Base-by-base conservation (phyloP, 2,888 invertebrate species). In the Brachyopa scutellaris region DNA sequence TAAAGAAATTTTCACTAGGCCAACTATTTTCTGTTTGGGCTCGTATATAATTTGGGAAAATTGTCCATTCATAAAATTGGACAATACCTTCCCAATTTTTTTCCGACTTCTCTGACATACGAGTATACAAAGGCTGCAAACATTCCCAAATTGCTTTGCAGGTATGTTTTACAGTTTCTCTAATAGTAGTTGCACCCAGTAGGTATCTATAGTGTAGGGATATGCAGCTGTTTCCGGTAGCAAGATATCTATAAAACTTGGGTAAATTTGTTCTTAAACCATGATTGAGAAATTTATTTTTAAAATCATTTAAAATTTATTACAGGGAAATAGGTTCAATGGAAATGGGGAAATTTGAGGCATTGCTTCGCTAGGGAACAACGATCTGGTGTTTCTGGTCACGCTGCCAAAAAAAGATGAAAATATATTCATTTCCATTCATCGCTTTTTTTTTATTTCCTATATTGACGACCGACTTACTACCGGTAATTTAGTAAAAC, bases 31-130 rank as follows among this genome's bases (percentile, higher is more conserved):
- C n/a, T n/a, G n/a, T n/a, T n/a, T n/a, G n/a, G n/a, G 31, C 31
- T 4, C 51, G 9, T 9, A 51, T 19, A 23, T 17, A 31, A 31
- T 51, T 51, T 23, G 51, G 51, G 31, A 42, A 42, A 42, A 19
- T 19, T 9, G 40, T 42, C 19, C 40, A 8, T 19, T 42, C 40
- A 42, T 42, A 19, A 9, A 42, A 19, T 19, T 42, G 40, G 17
- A 19, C 19, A 11, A 40, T 38, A 38, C 13, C 40, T 1, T 15
- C 7, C 17, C 15, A 40, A 40, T 40, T 17, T 40, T 40, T 40
- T 40, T 17, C 40, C n/a, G 45, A 47, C 11, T 23, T 45, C 0
- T n/a, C 23, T 47, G 45, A 3, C 40, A 40, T 40, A n/a, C n/a
- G n/a, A n/a, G n/a, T n/a, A 9, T 40, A 40, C 40, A 40, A 40